Conservation (phyloP, 2,113 vertebrate species). For the Merops nubicus region DNA sequence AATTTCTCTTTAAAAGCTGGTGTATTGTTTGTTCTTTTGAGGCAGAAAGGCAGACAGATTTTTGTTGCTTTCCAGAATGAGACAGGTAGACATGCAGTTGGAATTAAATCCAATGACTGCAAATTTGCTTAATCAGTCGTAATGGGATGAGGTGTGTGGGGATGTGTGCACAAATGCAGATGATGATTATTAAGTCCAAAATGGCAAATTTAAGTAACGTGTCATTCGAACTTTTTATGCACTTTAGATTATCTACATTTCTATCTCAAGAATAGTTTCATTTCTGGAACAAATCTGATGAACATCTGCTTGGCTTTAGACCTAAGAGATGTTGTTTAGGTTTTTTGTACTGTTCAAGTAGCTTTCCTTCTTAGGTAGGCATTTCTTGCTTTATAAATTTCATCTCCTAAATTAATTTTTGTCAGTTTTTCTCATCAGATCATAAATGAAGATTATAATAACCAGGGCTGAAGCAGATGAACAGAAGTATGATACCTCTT, state of each 20-base stretch:
- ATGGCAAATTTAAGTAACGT: background rate
- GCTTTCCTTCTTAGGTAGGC: background rate
- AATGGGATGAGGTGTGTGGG: background rate
- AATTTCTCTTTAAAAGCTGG: background rate
- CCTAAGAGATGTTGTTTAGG: background rate
- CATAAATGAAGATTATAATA: background rate
- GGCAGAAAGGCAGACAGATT: background rate
- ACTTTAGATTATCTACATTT: background rate
- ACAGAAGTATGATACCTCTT: background rate
- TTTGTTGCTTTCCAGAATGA: background rate
- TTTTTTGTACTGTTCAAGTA: background rate
- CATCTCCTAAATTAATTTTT: background rate
- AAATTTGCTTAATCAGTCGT: background rate
- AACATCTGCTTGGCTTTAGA: background rate
- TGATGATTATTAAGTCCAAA: background rate
- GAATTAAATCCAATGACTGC: background rate
- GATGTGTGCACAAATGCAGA: background rate
- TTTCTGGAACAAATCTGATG: background rate
- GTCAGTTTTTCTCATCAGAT: background rate
- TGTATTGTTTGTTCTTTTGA: background rate
- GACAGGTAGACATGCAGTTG: background rate
- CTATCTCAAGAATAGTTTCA: background rate
- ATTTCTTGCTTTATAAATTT: background rate
- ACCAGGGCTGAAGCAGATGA: background rate
- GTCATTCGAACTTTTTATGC: background rate